These are phyloP conservation scores for Nipponacmea schrenckii DNA, from an alignment of 2,888 invertebrate genomes.

Conservation along the genomic window DNA sequence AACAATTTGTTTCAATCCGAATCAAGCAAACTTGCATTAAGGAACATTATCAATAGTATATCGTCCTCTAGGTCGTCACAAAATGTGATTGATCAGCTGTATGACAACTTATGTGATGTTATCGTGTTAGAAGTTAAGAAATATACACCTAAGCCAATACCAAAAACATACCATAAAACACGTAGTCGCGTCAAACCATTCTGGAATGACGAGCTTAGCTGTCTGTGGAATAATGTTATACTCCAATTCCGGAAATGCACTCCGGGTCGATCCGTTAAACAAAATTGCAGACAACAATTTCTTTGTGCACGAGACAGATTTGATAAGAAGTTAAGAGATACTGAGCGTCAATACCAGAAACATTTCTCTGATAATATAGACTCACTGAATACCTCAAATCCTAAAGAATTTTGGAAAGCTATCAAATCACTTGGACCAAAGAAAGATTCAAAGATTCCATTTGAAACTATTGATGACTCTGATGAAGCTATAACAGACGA, in stretches of 20 bases:
- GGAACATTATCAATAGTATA: background rate
- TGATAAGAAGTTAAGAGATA: background rate
- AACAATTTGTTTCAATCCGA: conserved; percentile 1
- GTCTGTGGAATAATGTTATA: background rate
- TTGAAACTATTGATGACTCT: background rate
- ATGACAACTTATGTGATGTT: background rate
- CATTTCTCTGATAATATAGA: background rate
- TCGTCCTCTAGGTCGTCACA: background rate
- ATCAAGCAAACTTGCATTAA: background rate
- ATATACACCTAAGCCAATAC: too few relatives aligned
- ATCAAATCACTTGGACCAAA: background rate
- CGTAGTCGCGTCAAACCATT: background rate
- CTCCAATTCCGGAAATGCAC: background rate
- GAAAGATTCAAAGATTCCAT: background rate
- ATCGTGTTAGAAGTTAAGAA: background rate
- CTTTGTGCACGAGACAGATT: background rate
- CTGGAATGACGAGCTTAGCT: background rate
- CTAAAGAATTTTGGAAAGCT: background rate
- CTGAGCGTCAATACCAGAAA: background rate
- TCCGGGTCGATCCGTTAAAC: background rate
- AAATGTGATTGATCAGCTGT: background rate
- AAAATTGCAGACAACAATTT: background rate
- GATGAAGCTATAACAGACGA: background rate
- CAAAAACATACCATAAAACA: background rate
- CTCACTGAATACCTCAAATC: background rate